phyloP scores from a whole-genome alignment of 2,113 vertebrate genomes.

The Semnornis frantzii region DNA sequence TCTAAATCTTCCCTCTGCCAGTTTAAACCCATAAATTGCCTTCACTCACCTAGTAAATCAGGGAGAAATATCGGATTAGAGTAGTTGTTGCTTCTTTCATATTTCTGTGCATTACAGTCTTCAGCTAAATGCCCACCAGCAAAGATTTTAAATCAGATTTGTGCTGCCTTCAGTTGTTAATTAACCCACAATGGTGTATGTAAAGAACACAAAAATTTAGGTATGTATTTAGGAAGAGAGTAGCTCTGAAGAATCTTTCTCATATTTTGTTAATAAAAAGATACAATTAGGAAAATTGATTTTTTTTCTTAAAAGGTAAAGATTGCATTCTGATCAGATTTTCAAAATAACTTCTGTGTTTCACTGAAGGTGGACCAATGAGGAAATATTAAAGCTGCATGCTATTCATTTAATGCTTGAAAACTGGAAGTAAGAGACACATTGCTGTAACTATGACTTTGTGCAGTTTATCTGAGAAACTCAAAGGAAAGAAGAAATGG shows the following conservation, averaged over 20 bases:
- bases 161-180: background rate
- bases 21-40: background rate
- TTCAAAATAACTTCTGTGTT: background rate
- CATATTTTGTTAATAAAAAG: background rate
- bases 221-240: background rate
- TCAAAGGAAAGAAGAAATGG: background rate
- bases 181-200: background rate
- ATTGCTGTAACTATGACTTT: background rate
- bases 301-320: background rate
- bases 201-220: background rate
- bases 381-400: background rate
- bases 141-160: constrained; percentile 10
- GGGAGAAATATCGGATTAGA: background rate
- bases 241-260: background rate
- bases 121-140: background rate
- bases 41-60: constrained; percentile 9
- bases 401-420: background rate
- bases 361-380: background rate
- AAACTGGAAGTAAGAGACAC: background rate
- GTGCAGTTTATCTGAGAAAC: background rate
- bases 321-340: background rate
- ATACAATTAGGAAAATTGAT: background rate
- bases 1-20: too few species aligned
- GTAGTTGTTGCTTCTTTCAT: background rate
- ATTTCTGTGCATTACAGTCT: background rate